Base-by-base conservation (phyloP, 1,140 invertebrate genomes). In the Penaeus vannamei region DNA sequence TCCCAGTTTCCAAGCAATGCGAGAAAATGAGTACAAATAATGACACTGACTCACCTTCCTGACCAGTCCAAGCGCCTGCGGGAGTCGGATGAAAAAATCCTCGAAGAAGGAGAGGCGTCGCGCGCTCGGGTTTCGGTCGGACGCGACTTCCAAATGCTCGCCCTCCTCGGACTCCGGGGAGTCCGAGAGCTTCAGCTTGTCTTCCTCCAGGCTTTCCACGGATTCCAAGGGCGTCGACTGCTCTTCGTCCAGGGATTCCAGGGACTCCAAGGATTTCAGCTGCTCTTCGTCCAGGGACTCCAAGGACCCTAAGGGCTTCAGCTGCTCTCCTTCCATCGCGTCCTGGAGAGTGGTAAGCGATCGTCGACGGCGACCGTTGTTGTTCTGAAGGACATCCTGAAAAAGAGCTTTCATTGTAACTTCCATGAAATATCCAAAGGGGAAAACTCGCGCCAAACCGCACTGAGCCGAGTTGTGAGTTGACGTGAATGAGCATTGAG, bases 341-440 rank as follows among this genome's bases (percentile, higher is more conserved):
- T 84, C 82, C 10, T 64, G 32, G 32, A 36, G 62, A 60, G 29
- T 10, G 17, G 72, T 29, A 10, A 85, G 46, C 5, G 87, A 89
- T 3, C 87, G 82, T 85, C 72, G 26, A n/a, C 82, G 53, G 32
- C 87, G 59, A 10, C 87, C 87, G 64, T 46, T 85, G 84, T 89
- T 89, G 59, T 89, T 82, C 69, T 89, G 87, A 22, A 89, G 62
- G 26, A 89, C 87, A 46, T 85, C 79, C 86, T 87, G 42, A 19
- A 23, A 64, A 42, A 53, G 4, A 7, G 4, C 36, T 42, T 42
- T 42, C 36, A 4, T 42, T 7, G 36, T 42, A 42, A 42, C 36
- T 42, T 42, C 36, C 4, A n/a, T n/a, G n/a, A n/a, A n/a, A n/a
- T n/a, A n/a, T n/a, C n/a, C n/a, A 42, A 42, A 42, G 8, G 36